Base-by-base conservation (phyloP, 2,113 vertebrate species). In the Colistium nudipinnis region DNA sequence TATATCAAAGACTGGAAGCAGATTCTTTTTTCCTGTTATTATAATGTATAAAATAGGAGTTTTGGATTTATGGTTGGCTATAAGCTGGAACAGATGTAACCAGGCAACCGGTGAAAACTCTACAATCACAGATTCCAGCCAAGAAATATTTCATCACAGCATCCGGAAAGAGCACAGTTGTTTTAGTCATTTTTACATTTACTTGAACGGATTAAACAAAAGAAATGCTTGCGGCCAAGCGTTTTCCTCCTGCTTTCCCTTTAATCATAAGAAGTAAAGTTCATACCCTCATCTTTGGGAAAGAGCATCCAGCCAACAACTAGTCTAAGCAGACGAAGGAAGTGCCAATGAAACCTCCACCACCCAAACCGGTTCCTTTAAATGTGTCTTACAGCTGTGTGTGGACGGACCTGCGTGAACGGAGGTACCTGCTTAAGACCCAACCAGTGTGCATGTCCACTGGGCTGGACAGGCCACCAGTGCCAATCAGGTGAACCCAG, bases 401-500 rank as follows among this genome's bases (percentile, higher is more conserved):
- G 97, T 83, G 76, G 70, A 55, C 88, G 90, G 0, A 84, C 92
- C 0, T 99, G 97, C 76, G 87, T 84, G 64, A 95, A 98, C 0
- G 95, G 95, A 0, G 95, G 96, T 14, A 91, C 76, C 30, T 98
- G 97, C 11, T 0, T 87, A 6, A 88, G 87, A 76, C 94, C 94
- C 0, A 90, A 94, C 49, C 90, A 81, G 54, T 98, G 96, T 11
- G 38, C 62, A 8, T 99, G 97, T 76, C 88, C 74, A 0, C 53
- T 70, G 0, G 96, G 96, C 24, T 98, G 97, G 97, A 93, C 0
- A 0, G 97, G 96, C 0, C 19, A 0, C 31, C 81, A 80, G 20
- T 98, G 96, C 76, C 94, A 96, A 83, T 94, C 84, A 91, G 97
- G 96, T 99, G 91, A 4, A 17, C 12, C 8, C 13, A 39, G 19